phyloP scores from a whole-genome alignment of 2,797 vertebrate genomes.

The Meda fulgida region DNA sequence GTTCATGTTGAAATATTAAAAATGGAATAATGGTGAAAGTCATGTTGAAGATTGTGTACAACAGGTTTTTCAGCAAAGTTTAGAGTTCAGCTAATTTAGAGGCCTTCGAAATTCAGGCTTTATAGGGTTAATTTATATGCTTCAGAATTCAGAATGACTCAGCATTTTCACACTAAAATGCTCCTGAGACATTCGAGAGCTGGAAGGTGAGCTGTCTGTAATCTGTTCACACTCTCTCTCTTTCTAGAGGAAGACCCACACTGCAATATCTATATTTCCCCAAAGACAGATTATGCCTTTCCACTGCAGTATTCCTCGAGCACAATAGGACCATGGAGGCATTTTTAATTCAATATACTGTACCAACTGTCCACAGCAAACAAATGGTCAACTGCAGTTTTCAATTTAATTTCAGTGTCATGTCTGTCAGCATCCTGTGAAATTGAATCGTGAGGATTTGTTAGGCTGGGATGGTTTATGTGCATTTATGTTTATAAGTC shows the following conservation, averaged over 20 bases:
- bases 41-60: neutral
- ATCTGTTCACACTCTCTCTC: constrained; percentile 32
- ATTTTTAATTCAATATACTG: constrained; percentile 48
- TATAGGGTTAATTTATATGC: neutral
- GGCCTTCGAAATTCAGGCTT: neutral
- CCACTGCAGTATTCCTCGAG: constrained; percentile 19
- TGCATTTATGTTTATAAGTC: neutral
- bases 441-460: constrained; percentile 25
- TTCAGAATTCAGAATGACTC: constrained; percentile 1
- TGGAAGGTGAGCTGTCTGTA: neutral
- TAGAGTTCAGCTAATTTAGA: neutral
- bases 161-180: constrained; percentile 17
- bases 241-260: constrained; percentile 1
- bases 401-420: constrained; percentile 37
- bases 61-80: neutral
- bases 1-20: neutral
- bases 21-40: too few species aligned
- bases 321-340: constrained; percentile 39
- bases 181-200: neutral
- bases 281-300: constrained; percentile 26
- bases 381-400: constrained; percentile 51
- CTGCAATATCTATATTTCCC: constrained; percentile 21
- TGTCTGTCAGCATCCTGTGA: constrained; percentile 20
- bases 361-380: constrained; percentile 37
- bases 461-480: constrained; percentile 25